Percentiles rank a stretch among this genome's conserved stretches.
phyloP scores from a whole-genome alignment of 2,797 vertebrate species.

The Chaetophractus vellerosus region DNA sequence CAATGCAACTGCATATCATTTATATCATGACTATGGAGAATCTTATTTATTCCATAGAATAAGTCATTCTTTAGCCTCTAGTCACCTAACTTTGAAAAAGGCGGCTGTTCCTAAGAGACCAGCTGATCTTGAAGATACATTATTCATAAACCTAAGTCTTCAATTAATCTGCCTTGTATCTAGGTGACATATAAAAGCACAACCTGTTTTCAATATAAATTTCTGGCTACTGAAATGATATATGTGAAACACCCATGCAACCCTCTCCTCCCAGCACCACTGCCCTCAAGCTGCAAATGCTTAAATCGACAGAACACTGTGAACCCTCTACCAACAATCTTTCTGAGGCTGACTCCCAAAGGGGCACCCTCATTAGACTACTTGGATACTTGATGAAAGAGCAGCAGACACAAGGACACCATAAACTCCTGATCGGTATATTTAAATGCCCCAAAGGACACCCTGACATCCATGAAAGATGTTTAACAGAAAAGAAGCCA shows the following conservation, averaged over 20 bases:
- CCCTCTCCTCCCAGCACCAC: not conserved
- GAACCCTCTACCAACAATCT: not conserved
- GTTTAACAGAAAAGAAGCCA: not conserved
- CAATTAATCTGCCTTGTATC: not conserved
- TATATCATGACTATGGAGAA: not conserved
- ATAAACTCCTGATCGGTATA: not conserved
- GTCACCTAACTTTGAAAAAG: not conserved
- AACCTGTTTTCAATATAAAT: not conserved
- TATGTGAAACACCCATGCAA: not conserved
- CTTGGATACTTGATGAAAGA: fast-evolving
- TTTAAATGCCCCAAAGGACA: not conserved
- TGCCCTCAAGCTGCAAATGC: not conserved
- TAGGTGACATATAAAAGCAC: not conserved
- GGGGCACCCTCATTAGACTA: not conserved
- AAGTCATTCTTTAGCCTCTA: not conserved
- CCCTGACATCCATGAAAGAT: not conserved
- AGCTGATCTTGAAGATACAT: not conserved
- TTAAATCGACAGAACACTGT: not conserved
- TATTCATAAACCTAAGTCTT: not conserved
- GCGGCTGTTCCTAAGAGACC: not conserved
- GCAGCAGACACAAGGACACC: not conserved
- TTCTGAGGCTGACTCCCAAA: fast-evolving
- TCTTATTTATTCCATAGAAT: not conserved
- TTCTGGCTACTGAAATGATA: not conserved
- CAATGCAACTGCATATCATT: not conserved